A percentile compares a stretch with the other conserved stretches of the same genome.
phyloP scores from a whole-genome alignment of 2,888 invertebrate genomes.

The Panopea generosa region DNA sequence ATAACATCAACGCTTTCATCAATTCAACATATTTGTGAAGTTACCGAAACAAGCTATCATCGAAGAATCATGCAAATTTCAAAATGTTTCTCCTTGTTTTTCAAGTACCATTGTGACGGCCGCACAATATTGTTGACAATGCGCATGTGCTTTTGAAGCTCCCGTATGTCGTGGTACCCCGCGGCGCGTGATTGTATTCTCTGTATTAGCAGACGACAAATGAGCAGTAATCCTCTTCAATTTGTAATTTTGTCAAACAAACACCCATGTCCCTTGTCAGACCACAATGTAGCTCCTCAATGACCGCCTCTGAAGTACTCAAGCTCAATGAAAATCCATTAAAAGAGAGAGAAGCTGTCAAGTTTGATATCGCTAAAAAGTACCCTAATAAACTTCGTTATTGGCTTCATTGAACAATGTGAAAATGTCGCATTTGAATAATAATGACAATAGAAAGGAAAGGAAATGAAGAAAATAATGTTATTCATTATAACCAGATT shows the following conservation, averaged over 20 bases:
- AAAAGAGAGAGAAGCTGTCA: conserved; percentile 46
- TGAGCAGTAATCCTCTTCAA: conserved; percentile 57
- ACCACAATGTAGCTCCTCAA: conserved; percentile 20
- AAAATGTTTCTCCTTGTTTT: conserved; percentile 2
- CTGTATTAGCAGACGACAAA: conserved; percentile 45
- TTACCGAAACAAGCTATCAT: no score
- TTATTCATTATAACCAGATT: no score
- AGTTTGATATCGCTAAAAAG: conserved; percentile 39
- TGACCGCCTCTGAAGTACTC: conserved; percentile 32
- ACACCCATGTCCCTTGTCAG: conserved; percentile 31
- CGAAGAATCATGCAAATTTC: not conserved
- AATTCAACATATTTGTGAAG: no score
- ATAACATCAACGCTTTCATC: no score
- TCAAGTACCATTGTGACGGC: conserved; percentile 9
- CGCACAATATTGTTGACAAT: conserved; percentile 22
- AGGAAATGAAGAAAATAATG: not conserved
- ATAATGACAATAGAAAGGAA: conserved; percentile 17
- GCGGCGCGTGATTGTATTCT: conserved; percentile 32
- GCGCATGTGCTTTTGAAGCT: conserved; percentile 24
- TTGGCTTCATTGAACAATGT: conserved; percentile 14
- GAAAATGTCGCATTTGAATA: conserved; percentile 10
- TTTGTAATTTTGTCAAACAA: conserved; percentile 50
- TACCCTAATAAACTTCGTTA: conserved; percentile 35
- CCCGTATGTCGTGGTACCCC: conserved; percentile 21
- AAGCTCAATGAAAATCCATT: conserved; percentile 37